Evolutionary conservation across 2,888 invertebrate genomes (phyloP).

Genomic region (Macroteleia sp.): DNA sequence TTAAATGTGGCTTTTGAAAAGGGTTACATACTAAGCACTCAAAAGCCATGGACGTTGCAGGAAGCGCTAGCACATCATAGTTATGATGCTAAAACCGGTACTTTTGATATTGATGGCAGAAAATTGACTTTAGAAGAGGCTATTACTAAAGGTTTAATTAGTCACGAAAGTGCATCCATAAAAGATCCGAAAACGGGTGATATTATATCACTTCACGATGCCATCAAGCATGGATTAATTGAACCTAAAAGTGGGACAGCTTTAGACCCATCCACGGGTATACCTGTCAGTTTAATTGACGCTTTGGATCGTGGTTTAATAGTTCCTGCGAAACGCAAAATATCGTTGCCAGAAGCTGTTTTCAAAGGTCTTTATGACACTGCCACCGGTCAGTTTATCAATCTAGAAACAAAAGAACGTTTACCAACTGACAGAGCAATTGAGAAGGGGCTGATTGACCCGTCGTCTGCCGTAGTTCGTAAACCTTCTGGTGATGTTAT

Average conservation of each 20-base stretch:
- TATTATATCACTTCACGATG: constrained; percentile 91
- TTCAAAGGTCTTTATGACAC: constrained; percentile 96
- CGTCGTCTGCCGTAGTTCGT: constrained; percentile 93
- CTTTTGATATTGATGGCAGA: constrained; percentile 88
- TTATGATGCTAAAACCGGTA: constrained; percentile 90
- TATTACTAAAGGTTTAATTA: constrained; percentile 90
- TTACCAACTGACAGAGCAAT: constrained; percentile 93
- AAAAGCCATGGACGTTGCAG: constrained; percentile 92
- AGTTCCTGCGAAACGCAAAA: constrained; percentile 91
- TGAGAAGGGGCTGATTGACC: constrained; percentile 92
- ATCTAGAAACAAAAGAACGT: constrained; percentile 91
- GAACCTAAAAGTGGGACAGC: constrained; percentile 92
- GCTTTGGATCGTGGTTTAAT: constrained; percentile 93
- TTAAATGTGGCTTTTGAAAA: constrained; percentile 92
- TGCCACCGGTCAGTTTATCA: constrained; percentile 91
- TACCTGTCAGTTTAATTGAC: constrained; percentile 91
- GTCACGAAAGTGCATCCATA: constrained; percentile 90
- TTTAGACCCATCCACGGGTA: constrained; percentile 89
- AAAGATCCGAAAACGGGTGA: constrained; percentile 92
- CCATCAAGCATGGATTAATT: constrained; percentile 90
- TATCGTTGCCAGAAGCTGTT: constrained; percentile 95
- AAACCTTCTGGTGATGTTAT: constrained; percentile 88
- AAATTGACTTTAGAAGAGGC: constrained; percentile 90
- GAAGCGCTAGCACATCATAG: constrained; percentile 92
- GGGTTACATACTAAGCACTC: constrained; percentile 91